These are phyloP conservation scores for Enoplosus armatus DNA, from an alignment of 2,797 vertebrate species.

Conservation along the genomic window DNA sequence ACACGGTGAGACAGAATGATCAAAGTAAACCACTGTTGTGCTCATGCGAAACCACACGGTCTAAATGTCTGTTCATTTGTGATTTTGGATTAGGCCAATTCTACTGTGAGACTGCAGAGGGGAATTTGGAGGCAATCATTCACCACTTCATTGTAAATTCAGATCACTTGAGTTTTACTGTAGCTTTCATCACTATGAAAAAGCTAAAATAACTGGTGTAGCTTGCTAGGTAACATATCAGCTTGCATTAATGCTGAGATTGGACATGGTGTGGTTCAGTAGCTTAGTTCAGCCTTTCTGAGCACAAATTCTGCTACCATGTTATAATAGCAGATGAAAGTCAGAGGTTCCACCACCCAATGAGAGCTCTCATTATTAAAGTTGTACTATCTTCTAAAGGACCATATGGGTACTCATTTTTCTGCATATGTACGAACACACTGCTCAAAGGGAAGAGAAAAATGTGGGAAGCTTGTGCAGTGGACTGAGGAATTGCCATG, in stretches of 20 bases:
- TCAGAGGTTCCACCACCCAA: conserved; percentile 75
- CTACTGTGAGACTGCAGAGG: conserved; percentile 34
- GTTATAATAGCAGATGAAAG: conserved; percentile 79
- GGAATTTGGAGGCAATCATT: conserved; percentile 45
- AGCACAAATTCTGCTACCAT: conserved; percentile 74
- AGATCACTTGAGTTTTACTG: conserved; percentile 69
- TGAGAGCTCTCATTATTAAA: conserved; percentile 81
- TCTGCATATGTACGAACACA: conserved; percentile 73
- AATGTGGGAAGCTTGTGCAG: conserved; percentile 71
- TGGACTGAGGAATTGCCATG: conserved; percentile 80
- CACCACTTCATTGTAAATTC: conserved; percentile 64
- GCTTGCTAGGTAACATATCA: conserved; percentile 72
- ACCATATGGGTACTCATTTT: conserved; percentile 74
- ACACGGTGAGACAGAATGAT: conserved; percentile 31
- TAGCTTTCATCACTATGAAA: conserved; percentile 75
- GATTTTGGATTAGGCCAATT: conserved; percentile 34
- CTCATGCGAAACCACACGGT: conserved; percentile 14
- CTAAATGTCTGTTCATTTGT: conserved; percentile 42
- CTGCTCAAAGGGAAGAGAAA: conserved; percentile 71
- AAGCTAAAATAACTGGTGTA: conserved; percentile 69
- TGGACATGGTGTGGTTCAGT: conserved; percentile 76
- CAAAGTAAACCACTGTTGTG: conserved; percentile 32
- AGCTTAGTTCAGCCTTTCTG: conserved; percentile 74
- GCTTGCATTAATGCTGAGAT: conserved; percentile 74
- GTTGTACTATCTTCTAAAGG: conserved; percentile 74